Evolutionary conservation across 2,113 vertebrate species (phyloP), one percentile per base, ranked within the genome.

Genomic region (Tautogolabrus adspersus): DNA sequence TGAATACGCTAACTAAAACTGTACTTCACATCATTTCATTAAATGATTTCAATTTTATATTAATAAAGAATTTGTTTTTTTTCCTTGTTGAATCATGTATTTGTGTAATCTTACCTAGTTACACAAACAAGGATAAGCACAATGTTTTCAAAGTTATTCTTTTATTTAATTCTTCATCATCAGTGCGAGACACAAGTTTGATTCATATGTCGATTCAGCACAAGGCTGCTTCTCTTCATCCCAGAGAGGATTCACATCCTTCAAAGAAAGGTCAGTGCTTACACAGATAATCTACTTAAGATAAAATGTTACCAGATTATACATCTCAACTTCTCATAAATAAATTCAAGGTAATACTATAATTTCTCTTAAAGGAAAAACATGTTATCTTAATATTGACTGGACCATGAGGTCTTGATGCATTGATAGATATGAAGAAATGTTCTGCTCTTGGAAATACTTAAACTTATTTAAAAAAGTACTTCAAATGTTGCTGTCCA

Each of bases 141-240:
- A 68, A 26, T 46, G 34, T 68, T 49, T 18, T 42, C 6, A 10
- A 42, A 42, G 40, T 49, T 67, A 8, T 0, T 37, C 19, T 49
- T n/a, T 34, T 61, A 9, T 34, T 3, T 52, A 47, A 51, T 65
- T 21, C 66, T 94, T 66, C 30, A 34, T 92, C 88, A 55, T 77
- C 92, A 73, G 87, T 90, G 72, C 81, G 92, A 61, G 80, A 71
- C 76, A 81, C 90, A 64, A 65, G 80, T 52, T 79, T 94, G 10
- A 84, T 93, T 75, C 82, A 79, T 18, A 85, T 85, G 70, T 88
- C 88, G 49, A 63, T 93, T 11, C 47, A 67, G 38, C 84, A 89
- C 71, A 94, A 72, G 79, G 76, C 87, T 12, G 83, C 63, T 11
- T 74, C 76, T 79, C 79, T 92, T 77, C 93, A 88, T 44, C 78